Conservation (phyloP, 92 coral and sea anemone genomes). For the Zoanthus gigantus region DNA sequence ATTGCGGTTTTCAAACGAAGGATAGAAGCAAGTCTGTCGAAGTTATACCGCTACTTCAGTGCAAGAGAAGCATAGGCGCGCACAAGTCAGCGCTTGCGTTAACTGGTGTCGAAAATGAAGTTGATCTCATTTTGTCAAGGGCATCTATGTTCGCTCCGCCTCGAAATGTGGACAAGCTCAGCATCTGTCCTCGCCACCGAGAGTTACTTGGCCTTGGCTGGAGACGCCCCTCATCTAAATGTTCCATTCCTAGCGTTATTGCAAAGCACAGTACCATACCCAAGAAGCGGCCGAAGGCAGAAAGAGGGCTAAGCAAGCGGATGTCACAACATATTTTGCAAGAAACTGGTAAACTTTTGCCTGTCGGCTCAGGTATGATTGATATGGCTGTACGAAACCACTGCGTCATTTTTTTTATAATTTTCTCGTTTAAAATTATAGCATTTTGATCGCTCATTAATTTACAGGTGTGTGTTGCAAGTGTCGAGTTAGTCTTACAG, state of each 20-base stretch:
- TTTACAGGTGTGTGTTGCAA: slow-evolving; percentile 50
- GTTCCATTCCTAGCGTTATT: slow-evolving; percentile 44
- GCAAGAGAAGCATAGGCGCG: slow-evolving; percentile 35
- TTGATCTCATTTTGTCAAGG: slow-evolving; percentile 59
- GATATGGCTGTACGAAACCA: neutral
- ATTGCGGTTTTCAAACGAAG: slow-evolving; percentile 63
- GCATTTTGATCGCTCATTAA: slow-evolving; percentile 42
- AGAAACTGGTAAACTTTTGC: slow-evolving; percentile 55
- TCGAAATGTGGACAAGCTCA: slow-evolving; percentile 55
- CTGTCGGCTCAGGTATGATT: slow-evolving; percentile 66
- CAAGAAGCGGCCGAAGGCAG: slow-evolving; percentile 55
- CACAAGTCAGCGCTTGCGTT: slow-evolving; percentile 50
- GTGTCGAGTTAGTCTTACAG: slow-evolving; percentile 45
- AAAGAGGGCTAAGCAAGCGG: slow-evolving; percentile 56
- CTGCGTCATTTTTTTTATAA: slow-evolving; percentile 28
- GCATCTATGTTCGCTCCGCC: slow-evolving; percentile 60
- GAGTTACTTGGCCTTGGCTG: slow-evolving; percentile 40
- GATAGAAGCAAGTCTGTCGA: slow-evolving; percentile 49
- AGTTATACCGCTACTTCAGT: slow-evolving; percentile 43
- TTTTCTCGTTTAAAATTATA: slow-evolving; percentile 34
- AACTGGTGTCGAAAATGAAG: slow-evolving; percentile 56
- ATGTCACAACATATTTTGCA: slow-evolving; percentile 44
- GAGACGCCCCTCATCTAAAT: slow-evolving; percentile 51
- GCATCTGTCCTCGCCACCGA: slow-evolving; percentile 59
- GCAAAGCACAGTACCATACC: slow-evolving; percentile 29